These are phyloP conservation scores for Ophthalmolycus amberensis DNA, from an alignment of 2,113 vertebrate genomes.

Conservation along the genomic window DNA sequence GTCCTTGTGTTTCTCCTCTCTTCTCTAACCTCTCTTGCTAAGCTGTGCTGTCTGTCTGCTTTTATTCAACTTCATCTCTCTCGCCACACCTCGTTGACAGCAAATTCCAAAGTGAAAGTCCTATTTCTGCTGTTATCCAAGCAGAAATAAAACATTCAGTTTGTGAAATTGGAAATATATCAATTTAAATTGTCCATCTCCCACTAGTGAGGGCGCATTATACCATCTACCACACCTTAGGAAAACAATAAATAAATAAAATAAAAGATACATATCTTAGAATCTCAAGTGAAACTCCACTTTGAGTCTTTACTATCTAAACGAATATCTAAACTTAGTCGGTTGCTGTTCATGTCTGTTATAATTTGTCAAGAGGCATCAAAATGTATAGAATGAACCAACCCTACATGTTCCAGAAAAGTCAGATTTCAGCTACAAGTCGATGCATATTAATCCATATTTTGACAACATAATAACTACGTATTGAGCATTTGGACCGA, in stretches of 20 bases:
- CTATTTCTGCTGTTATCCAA: constrained; percentile 59
- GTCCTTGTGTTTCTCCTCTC: constrained; percentile 53
- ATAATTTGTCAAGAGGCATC: background rate
- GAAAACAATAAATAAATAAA: constrained; percentile 5
- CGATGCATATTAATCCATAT: background rate
- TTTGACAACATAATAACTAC: background rate
- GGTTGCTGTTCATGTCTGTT: background rate
- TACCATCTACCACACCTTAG: constrained; percentile 9
- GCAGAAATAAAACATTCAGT: constrained; percentile 65
- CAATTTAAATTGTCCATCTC: constrained; percentile 64
- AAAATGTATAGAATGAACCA: background rate
- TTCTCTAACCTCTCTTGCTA: constrained; percentile 46
- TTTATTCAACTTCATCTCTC: constrained; percentile 67
- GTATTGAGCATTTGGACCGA: background rate
- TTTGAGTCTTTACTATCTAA: background rate
- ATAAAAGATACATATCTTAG: background rate
- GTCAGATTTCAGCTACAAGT: background rate
- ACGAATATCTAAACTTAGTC: background rate
- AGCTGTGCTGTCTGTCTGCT: constrained; percentile 62
- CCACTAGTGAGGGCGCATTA: constrained; percentile 33
- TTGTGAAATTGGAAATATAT: constrained; percentile 61
- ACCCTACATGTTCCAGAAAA: background rate
- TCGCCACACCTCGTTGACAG: constrained; percentile 58
- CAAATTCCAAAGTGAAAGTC: constrained; percentile 66
- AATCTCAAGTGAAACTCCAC: background rate